These are phyloP conservation scores for Halcyon smyrnensis DNA, from an alignment of 2,797 vertebrate species.

Conservation along the genomic window DNA sequence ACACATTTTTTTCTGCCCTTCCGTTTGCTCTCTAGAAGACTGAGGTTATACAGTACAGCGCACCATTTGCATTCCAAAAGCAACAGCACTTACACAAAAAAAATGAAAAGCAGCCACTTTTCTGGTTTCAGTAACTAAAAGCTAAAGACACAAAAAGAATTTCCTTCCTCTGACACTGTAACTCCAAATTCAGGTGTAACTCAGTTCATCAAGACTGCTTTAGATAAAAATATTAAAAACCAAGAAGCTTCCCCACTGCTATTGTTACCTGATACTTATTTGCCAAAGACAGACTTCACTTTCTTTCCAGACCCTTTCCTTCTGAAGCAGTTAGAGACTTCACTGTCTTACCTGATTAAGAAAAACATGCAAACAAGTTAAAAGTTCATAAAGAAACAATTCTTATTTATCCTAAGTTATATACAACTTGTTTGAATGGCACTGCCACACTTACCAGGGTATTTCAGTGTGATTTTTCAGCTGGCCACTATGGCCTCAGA, in stretches of 20 bases:
- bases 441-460: not conserved
- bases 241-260: not conserved
- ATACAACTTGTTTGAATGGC: not conserved
- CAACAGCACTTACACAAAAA: not conserved
- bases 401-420: not conserved
- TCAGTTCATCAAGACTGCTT: not conserved
- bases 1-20: not conserved
- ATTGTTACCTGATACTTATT: not conserved
- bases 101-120: not conserved
- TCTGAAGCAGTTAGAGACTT: not conserved
- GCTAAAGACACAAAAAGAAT: not conserved
- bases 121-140: constrained; percentile 28
- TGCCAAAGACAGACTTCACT: not conserved
- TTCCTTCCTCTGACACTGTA: constrained; percentile 1
- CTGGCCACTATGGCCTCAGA: not conserved
- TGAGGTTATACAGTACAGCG: not conserved
- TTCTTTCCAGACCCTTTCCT: not conserved
- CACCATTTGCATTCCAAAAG: constrained; percentile 47
- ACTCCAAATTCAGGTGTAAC: constrained; percentile 1
- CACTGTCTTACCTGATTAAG: not conserved
- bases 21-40: constrained; percentile 43
- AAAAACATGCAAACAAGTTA: not conserved
- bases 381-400: not conserved
- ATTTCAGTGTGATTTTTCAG: not conserved
- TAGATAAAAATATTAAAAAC: not conserved